Evolutionary conservation across 2,888 invertebrate species (phyloP), one percentile per base, ranked within the genome.

Genomic region (Doris montereyensis): DNA sequence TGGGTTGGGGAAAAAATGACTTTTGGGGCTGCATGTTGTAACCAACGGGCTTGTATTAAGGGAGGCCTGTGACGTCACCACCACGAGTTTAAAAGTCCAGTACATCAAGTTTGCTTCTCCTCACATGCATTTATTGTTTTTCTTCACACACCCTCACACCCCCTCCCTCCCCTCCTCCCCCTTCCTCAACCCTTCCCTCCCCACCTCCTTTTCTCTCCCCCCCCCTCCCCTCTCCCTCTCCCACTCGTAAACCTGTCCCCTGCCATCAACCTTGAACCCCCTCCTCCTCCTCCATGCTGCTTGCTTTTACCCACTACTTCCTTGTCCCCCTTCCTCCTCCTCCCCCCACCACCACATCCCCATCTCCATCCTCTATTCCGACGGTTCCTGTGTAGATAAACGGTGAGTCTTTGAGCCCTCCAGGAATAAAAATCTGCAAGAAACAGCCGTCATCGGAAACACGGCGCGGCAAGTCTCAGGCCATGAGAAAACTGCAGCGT

Each of bases 371-470:
- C 71, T 30, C 70, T 34, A 68, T 41, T 17, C 68, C 67, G 65
- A 41, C 68, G 28, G 17, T 35, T 70, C 28, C 34, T 70, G 85
- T 87, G 82, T 94, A 95, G 95, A 95, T 95, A 93, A 95, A 95
- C 93, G 95, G 95, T 92, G 94, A 94, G 93, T 95, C 94, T 93
- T 93, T 94, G 90, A 94, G 94, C 89, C 94, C 94, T 86, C 93
- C 94, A 30, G 32, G 77, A 2, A 24, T 75, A 13, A 75, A 71
- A 30, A 75, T 67, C 8, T 32, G 65, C 78, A 87, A 85, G 80
- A 85, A 86, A 81, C 89, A 88, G 84, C 87, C 87, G 28, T 79
- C 75, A 10, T 85, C 92, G 93, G 88, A 91, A 91, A 87, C 86
- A 88, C 88, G 87, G 86, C 75, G 88, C 87, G 78, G 90, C 91